Base-by-base conservation (phyloP, 2,113 vertebrate species). In the Chlamydotis undulata region DNA sequence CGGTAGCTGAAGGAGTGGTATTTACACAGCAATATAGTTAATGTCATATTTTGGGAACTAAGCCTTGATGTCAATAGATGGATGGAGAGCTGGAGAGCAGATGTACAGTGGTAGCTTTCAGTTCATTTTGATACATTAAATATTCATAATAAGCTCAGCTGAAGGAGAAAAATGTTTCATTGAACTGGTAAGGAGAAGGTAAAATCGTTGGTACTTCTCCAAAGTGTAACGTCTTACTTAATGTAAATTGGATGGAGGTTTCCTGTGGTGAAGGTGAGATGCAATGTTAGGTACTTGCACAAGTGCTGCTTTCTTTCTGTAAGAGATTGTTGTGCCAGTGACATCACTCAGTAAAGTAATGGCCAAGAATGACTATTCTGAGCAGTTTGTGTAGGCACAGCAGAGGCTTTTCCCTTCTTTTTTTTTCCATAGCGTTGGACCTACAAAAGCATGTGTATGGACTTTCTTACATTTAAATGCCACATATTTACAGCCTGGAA, bases 91-190 rank as follows among this genome's bases (percentile, higher is more conserved):
- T 64, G 70, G 35, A 93, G 70, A 93, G 70, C 67, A 89, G 83
- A 90, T 96, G 53, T 50, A 85, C 28, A 80, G 84, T 89, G 47
- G 91, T 90, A 85, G 84, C 84, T 96, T 95, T 95, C 23, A 35
- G 71, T 90, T 95, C 64, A 70, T 96, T 93, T 69, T 80, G 69
- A 47, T 70, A 33, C 26, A 41, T 89, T 93, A 94, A 94, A 77
- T 83, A 93, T 91, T 96, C 78, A 89, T 79, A 24, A 67, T 67
- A 63, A 55, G 26, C 80, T 76, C 61, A 49, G 39, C 53, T 73
- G 64, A 61, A 94, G 73, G 86, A 94, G 77, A 60, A 90, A 87
- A 87, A 75, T 67, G 50, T 94, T 96, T 76, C 87, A 69, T 87
- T 93, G 87, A 94, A 67, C 24, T 3, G 13, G 65, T 23, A 41